Conservation (phyloP, 2,797 vertebrate genomes). For the Potorous gilbertii region DNA sequence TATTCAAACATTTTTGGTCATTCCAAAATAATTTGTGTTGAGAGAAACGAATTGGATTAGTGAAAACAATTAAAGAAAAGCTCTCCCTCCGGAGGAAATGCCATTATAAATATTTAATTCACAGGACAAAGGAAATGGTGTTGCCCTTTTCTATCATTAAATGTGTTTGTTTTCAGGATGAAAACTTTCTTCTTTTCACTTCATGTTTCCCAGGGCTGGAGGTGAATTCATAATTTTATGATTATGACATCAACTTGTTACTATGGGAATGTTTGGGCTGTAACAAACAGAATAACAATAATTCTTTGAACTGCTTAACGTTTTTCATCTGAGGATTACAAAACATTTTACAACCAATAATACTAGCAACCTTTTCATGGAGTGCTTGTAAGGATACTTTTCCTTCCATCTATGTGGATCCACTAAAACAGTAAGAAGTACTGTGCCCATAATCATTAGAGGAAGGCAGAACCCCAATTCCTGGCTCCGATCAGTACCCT, state of each 20-base stretch:
- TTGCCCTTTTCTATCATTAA: conserved; percentile 38
- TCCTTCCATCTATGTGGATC: conserved; percentile 38
- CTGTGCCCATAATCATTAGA: background rate
- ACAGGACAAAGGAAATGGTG: conserved; percentile 42
- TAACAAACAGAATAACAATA: conserved; percentile 79
- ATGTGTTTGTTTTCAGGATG: conserved; percentile 63
- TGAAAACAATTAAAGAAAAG: conserved; percentile 30
- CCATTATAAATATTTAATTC: conserved; percentile 15
- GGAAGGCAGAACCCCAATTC: background rate
- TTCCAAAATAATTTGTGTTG: conserved; percentile 32
- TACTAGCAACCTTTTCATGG: conserved; percentile 73
- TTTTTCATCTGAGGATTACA: conserved; percentile 74
- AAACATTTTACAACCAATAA: conserved; percentile 78
- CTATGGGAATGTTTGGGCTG: conserved; percentile 72
- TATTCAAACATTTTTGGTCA: conserved; percentile 49
- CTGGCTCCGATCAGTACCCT: background rate
- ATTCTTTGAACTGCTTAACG: conserved; percentile 71
- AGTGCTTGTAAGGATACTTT: conserved; percentile 22
- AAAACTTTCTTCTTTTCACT: conserved; percentile 60
- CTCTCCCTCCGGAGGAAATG: conserved; percentile 45
- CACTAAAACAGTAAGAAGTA: conserved; percentile 48
- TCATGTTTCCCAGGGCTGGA: conserved; percentile 67
- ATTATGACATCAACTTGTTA: conserved; percentile 73
- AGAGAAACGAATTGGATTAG: conserved; percentile 38
- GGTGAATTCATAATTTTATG: conserved; percentile 75